Percentiles rank a stretch among this genome's conserved stretches.
Conservation (phyloP, 2,888 invertebrate species). For the Isoperla grammatica region DNA sequence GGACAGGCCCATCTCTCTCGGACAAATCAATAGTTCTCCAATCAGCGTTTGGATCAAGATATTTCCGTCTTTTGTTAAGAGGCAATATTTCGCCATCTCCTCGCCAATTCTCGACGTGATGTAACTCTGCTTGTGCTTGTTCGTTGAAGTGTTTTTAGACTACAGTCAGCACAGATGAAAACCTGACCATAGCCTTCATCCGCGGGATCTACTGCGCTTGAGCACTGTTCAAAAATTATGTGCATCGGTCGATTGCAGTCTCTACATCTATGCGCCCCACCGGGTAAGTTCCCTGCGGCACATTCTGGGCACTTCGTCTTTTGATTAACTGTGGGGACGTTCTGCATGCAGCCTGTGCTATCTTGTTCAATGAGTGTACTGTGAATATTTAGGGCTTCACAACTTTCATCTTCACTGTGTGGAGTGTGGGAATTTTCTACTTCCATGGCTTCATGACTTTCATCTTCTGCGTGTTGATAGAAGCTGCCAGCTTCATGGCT, state of each 20-base stretch:
- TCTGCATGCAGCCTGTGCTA: not conserved
- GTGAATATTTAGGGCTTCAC: no score
- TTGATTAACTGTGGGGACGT: not conserved
- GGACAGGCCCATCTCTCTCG: slow-evolving; percentile 12
- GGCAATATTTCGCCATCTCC: slow-evolving; percentile 19
- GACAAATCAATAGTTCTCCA: slow-evolving; percentile 22
- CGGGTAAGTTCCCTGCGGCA: not conserved
- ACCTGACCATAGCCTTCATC: not conserved
- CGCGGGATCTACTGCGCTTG: not conserved
- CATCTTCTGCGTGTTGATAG: not conserved
- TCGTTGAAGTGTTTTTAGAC: slow-evolving; percentile 9
- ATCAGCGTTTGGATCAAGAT: slow-evolving; percentile 21
- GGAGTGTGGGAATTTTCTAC: not conserved
- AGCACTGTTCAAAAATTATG: not conserved
- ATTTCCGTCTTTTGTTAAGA: slow-evolving; percentile 19
- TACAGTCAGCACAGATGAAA: no score
- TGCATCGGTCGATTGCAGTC: not conserved
- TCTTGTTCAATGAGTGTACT: not conserved
- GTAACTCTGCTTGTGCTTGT: slow-evolving; percentile 10
- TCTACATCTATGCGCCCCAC: not conserved
- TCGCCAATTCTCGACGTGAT: slow-evolving; percentile 24
- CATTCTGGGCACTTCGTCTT: not conserved
- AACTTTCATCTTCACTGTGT: not conserved
- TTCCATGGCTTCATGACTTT: not conserved
- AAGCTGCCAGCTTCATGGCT: slow-evolving; percentile 26